Evolutionary conservation across 1,140 invertebrate genomes (phyloP), one percentile per base, ranked within the genome.

Genomic region (Amphibalanus amphitrite): DNA sequence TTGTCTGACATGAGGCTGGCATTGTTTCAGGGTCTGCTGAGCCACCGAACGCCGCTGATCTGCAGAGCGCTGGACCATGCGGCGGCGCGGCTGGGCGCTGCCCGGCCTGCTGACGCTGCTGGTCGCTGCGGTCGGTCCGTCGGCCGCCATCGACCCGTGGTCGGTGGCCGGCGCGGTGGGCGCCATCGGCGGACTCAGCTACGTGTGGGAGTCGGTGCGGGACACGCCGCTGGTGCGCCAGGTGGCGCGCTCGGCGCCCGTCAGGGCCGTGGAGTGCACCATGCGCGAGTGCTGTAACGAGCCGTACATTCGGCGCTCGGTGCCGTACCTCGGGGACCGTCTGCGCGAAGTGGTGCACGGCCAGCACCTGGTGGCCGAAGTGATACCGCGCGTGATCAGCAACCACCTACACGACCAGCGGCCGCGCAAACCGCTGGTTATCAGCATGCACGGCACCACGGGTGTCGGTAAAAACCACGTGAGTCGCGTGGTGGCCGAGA

Each of bases 381-480:
- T 26, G 3, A n/a, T 67, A 26, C 26, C 28, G 3, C 4, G 23
- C 23, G 65, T 67, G 3, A 28, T 67, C n/a, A 8, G 26, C 65
- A 67, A 28, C 65, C 65, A 67, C 65, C 4, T 67, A 26, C 6
- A 3, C 65, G 28, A 28, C 65, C n/a, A 28, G 65, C 65, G n/a
- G 8, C 23, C 65, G 65, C 65, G 65, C 65, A 67, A 77, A 73
- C 73, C 75, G 15, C 70, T 77, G 23, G 75, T 76, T 26, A 71
- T 76, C 69, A 77, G 72, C 29, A 78, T 79, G 29, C 90, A 93
- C 82, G 91, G 91, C 0, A 86, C 86, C 79, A 86, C 90, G 25
- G 91, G 91, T 33, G 87, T 86, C 70, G 93, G 93, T 0, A 96
- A 96, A 79, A 95, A 91, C 79, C 93, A 87, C 85, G 88, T 93